A percentile compares a stretch with the other conserved stretches of the same genome.
phyloP scores from a whole-genome alignment of 2,888 invertebrate species.

The Abrostola triplasia region DNA sequence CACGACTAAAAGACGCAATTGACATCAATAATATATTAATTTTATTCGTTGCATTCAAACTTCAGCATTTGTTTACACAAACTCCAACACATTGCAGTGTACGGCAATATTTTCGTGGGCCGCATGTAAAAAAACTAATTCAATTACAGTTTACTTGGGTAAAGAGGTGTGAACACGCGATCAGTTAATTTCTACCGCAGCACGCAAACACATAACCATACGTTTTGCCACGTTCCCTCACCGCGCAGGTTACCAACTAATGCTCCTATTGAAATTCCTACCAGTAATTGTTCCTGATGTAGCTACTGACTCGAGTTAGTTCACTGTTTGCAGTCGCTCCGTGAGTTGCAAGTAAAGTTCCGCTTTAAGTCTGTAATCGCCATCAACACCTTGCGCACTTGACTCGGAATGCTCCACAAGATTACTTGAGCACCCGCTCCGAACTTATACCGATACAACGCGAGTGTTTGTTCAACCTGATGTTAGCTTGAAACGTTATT shows the following conservation, averaged over 20 bases:
- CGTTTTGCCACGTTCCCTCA: slow-evolving; percentile 16
- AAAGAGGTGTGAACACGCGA: slow-evolving; percentile 71
- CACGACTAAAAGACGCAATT: background rate
- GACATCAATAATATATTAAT: too few species aligned
- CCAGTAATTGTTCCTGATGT: slow-evolving; percentile 14
- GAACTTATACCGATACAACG: slow-evolving; percentile 40
- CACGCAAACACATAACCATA: slow-evolving; percentile 57
- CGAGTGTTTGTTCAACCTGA: slow-evolving; percentile 12
- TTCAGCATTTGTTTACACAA: background rate
- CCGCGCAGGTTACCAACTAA: slow-evolving; percentile 9
- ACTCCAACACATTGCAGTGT: slow-evolving; percentile 12
- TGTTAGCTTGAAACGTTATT: slow-evolving; percentile 38
- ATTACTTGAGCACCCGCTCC: slow-evolving; percentile 28
- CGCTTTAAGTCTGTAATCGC: slow-evolving; percentile 39
- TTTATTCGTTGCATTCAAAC: too few species aligned
- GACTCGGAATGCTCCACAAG: slow-evolving; percentile 22
- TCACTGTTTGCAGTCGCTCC: slow-evolving; percentile 15
- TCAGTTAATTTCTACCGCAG: slow-evolving; percentile 42
- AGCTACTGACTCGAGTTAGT: slow-evolving; percentile 22
- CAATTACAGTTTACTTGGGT: slow-evolving; percentile 58
- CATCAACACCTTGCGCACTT: slow-evolving; percentile 37
- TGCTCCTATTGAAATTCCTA: slow-evolving; percentile 13
- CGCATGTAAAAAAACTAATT: slow-evolving; percentile 59
- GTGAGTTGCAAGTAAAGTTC: slow-evolving; percentile 32
- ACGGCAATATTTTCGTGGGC: slow-evolving; percentile 25